A percentile compares a stretch with the other conserved stretches of the same genome.
These are phyloP conservation scores for Tachysurus fulvidraco DNA, from an alignment of 2,113 vertebrate species.

Conservation along the genomic window DNA sequence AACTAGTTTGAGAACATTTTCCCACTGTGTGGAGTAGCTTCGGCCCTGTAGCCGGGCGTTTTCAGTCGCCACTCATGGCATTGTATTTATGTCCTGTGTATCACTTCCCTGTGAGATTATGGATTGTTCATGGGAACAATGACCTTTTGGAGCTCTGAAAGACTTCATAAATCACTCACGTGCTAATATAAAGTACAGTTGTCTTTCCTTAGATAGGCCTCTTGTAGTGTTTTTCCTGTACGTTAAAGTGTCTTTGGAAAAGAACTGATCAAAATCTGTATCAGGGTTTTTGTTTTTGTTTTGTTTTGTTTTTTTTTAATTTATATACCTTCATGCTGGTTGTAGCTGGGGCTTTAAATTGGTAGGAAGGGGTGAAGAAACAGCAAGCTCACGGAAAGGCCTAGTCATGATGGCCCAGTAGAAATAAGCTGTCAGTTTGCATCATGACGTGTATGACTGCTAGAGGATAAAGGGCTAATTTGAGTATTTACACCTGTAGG, in stretches of 20 bases:
- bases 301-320: no score
- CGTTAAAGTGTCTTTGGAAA: constrained; percentile 4
- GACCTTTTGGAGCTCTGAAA: constrained; percentile 45
- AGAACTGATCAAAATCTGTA: constrained; percentile 13
- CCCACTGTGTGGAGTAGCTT: constrained; percentile 42
- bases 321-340: constrained; percentile 20
- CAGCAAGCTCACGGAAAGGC: constrained; percentile 14
- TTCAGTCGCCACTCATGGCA: constrained; percentile 44
- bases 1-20: constrained; percentile 44
- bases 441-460: constrained; percentile 53
- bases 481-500: constrained; percentile 44
- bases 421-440: constrained; percentile 48
- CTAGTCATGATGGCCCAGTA: background rate
- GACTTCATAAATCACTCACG: constrained; percentile 53
- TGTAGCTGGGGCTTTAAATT: constrained; percentile 4
- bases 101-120: constrained; percentile 56
- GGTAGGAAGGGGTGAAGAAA: constrained; percentile 1
- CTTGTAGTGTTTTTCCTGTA: background rate
- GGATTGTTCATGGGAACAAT: constrained; percentile 60
- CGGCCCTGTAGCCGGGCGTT: constrained; percentile 41
- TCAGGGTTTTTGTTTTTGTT: background rate
- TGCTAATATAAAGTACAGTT: constrained; percentile 43
- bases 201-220: constrained; percentile 20
- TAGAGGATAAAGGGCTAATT: constrained; percentile 30
- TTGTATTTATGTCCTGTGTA: constrained; percentile 60